Evolutionary conservation across 2,113 vertebrate species (phyloP).

Genomic region (Eudyptes chrysolophus): DNA sequence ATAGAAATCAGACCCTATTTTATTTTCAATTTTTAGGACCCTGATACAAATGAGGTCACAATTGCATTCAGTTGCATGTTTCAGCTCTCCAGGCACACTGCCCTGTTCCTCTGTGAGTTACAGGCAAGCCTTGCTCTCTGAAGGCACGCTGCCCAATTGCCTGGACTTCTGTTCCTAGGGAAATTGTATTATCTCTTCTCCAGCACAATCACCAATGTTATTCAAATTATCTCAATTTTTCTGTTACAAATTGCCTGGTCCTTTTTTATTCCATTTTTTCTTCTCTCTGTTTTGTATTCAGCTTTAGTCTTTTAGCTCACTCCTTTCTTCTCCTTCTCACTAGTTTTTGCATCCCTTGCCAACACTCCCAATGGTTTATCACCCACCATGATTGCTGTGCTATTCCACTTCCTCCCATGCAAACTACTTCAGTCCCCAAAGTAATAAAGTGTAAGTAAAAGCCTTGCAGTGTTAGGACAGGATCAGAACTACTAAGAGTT

Average conservation of each 20-base stretch:
- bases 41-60: not conserved
- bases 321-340: not conserved
- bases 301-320: not conserved
- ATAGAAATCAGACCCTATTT: not conserved
- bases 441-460: not conserved
- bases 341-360: not conserved
- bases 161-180: not conserved
- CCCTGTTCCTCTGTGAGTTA: not conserved
- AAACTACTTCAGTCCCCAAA: not conserved
- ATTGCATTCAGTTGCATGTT: not conserved
- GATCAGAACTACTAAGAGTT: not conserved
- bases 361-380: not conserved
- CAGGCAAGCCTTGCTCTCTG: not conserved
- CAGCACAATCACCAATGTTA: not conserved
- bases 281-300: not conserved
- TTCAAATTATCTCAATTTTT: not conserved
- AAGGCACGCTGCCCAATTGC: not conserved
- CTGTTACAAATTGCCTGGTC: not conserved
- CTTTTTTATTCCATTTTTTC: not conserved
- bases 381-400: not conserved
- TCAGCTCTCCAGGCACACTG: not conserved
- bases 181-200: conserved; percentile 1
- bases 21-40: not conserved
- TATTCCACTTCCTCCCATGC: not conserved
- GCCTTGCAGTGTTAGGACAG: not conserved